phyloP scores from a whole-genome alignment of 2,113 vertebrate genomes.

The Colius striatus region DNA sequence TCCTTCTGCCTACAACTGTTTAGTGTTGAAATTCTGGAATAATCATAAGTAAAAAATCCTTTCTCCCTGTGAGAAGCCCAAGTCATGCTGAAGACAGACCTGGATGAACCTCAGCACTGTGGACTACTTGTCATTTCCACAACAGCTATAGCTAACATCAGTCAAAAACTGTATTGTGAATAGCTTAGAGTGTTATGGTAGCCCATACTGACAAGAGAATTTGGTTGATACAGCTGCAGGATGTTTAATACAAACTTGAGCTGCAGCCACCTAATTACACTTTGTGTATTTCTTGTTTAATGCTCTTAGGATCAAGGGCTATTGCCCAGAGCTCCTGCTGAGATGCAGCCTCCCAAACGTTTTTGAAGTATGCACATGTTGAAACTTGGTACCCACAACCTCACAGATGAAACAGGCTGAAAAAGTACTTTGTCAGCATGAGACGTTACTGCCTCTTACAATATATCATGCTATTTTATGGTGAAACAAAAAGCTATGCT shows the following conservation, averaged over 20 bases:
- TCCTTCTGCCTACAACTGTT: not conserved
- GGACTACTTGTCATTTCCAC: not conserved
- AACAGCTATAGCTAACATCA: not conserved
- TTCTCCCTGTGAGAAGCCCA: rapidly evolving
- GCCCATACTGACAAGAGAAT: not conserved
- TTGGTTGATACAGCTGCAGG: conserved; percentile 51
- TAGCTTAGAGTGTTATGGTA: not conserved
- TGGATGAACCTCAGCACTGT: not conserved
- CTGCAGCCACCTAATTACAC: conserved; percentile 47
- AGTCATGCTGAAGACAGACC: not conserved
- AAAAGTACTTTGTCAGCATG: conserved; percentile 37
- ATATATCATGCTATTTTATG: not conserved
- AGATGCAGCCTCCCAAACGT: not conserved
- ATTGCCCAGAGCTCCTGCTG: conserved; percentile 36
- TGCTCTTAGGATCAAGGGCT: conserved; percentile 59
- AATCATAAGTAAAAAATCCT: not conserved
- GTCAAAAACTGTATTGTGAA: not conserved
- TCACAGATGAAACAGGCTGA: not conserved
- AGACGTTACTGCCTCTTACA: not conserved
- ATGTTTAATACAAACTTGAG: conserved; percentile 43
- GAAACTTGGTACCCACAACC: conserved; percentile 9
- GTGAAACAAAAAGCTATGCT: not conserved
- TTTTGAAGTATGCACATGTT: conserved; percentile 35
- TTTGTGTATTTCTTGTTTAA: conserved; percentile 36
- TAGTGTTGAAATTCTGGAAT: not conserved